Conservation (phyloP, 2,797 vertebrate species). For the Danio jaintianensis region DNA sequence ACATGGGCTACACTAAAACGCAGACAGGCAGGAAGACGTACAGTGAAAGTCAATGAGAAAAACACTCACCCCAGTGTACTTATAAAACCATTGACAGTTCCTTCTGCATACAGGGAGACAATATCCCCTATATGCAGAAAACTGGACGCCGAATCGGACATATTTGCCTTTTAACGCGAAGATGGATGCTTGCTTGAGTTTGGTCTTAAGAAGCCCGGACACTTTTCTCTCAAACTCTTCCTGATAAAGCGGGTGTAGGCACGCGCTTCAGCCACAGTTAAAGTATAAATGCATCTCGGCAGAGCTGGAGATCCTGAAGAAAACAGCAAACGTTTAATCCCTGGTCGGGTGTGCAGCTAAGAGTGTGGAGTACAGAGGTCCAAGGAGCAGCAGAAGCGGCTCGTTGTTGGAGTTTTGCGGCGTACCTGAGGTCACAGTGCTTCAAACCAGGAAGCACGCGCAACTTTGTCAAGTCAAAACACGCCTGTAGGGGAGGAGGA, state of each 20-base stretch:
- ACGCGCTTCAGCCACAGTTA: constrained; percentile 8
- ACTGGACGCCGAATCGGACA: constrained; percentile 94
- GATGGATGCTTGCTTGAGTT: not conserved
- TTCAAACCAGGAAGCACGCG: constrained; percentile 68
- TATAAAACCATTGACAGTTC: constrained; percentile 96
- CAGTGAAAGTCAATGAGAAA: not conserved
- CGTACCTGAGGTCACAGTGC: constrained; percentile 53
- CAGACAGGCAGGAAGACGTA: constrained; percentile 41
- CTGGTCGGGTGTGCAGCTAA: not conserved
- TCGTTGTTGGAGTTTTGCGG: constrained; percentile 6
- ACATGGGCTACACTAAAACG: constrained; percentile 63
- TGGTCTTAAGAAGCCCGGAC: constrained; percentile 15
- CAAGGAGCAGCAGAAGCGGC: not conserved
- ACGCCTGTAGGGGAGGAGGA: constrained; percentile 41
- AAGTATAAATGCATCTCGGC: constrained; percentile 40
- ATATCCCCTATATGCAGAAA: constrained; percentile 97
- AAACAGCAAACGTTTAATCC: not conserved
- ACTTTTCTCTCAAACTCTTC: constrained; percentile 55
- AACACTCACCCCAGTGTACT: constrained; percentile 92
- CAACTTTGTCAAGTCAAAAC: constrained; percentile 59
- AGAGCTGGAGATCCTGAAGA: not conserved
- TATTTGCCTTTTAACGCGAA: constrained; percentile 61
- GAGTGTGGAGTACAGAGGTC: not conserved
- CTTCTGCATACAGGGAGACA: constrained; percentile 94
- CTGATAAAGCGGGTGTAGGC: constrained; percentile 47